Conservation (phyloP, 2,797 vertebrate genomes). For the Enteromius paludinosus region DNA sequence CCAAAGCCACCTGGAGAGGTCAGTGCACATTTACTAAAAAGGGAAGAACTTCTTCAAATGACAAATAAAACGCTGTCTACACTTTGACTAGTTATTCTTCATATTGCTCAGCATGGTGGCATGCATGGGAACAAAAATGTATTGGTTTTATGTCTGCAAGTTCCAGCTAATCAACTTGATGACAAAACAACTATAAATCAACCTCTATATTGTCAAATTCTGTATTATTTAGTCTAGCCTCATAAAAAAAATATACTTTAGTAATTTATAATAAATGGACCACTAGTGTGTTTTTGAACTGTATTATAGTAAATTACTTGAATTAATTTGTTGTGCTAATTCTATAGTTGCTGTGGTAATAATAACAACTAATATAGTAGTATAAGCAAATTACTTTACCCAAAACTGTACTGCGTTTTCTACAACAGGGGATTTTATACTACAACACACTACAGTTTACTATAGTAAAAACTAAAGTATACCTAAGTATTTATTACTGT, state of each 20-base stretch:
- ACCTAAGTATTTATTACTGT: neutral
- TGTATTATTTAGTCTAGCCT: neutral
- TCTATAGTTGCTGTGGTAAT: too few relatives aligned
- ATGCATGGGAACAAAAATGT: conserved; percentile 12
- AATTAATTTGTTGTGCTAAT: too few relatives aligned
- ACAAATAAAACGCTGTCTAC: conserved; percentile 51
- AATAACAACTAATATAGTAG: neutral
- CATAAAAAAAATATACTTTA: too few relatives aligned
- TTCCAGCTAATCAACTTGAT: neutral
- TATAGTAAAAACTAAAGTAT: too few relatives aligned
- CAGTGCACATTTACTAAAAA: conserved; percentile 65
- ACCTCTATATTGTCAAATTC: neutral
- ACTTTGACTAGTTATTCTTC: conserved; percentile 44
- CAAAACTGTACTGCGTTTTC: too few relatives aligned
- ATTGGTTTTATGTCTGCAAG: neutral
- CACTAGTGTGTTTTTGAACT: neutral
- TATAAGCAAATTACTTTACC: neutral
- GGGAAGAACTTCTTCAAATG: conserved; percentile 54
- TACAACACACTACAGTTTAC: too few relatives aligned
- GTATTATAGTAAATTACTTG: neutral
- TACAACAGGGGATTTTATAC: too few relatives aligned
- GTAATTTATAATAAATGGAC: neutral
- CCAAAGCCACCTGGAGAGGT: conserved; percentile 58
- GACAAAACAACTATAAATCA: neutral
- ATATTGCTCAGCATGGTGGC: conserved; percentile 21